phyloP scores from a whole-genome alignment of 2,888 invertebrate genomes.

The Heliothis peltigera region DNA sequence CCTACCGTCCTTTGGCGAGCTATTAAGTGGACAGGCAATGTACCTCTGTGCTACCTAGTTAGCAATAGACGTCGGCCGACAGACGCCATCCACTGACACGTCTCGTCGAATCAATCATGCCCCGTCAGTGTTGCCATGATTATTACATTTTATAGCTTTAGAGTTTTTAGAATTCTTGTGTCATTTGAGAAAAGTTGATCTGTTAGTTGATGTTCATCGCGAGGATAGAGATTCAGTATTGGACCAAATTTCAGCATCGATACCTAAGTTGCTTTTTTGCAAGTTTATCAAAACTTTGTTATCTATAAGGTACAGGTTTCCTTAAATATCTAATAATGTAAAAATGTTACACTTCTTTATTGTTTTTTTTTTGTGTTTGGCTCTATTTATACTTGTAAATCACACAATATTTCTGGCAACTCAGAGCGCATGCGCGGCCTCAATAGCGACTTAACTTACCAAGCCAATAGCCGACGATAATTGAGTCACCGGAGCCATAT shows the following conservation, averaged over 20 bases:
- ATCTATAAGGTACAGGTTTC: too few relatives aligned
- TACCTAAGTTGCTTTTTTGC: too few relatives aligned
- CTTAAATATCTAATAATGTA: too few relatives aligned
- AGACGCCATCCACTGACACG: constrained; percentile 56
- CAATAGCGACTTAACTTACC: constrained; percentile 61
- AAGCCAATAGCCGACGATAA: constrained; percentile 73
- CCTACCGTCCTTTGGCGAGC: constrained; percentile 45
- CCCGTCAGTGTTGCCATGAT: constrained; percentile 47
- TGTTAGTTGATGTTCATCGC: constrained; percentile 20
- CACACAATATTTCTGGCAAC: constrained; percentile 52
- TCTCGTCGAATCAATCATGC: constrained; percentile 69
- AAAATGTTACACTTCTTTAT: too few relatives aligned
- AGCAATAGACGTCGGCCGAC: constrained; percentile 53
- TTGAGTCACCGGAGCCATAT: constrained; percentile 78
- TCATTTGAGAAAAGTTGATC: constrained; percentile 24
- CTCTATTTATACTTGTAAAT: not conserved
- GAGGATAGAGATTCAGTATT: too few relatives aligned
- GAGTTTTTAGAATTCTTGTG: constrained; percentile 33
- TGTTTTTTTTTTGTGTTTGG: too few relatives aligned
- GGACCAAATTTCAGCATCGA: too few relatives aligned
- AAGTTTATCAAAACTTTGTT: too few relatives aligned
- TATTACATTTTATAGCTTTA: constrained; percentile 46
- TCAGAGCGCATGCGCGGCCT: constrained; percentile 63
- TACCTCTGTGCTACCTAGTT: constrained; percentile 54
- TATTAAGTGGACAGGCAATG: constrained; percentile 50